phyloP scores from a whole-genome alignment of 2,888 invertebrate genomes.

The Phorcus lineatus region DNA sequence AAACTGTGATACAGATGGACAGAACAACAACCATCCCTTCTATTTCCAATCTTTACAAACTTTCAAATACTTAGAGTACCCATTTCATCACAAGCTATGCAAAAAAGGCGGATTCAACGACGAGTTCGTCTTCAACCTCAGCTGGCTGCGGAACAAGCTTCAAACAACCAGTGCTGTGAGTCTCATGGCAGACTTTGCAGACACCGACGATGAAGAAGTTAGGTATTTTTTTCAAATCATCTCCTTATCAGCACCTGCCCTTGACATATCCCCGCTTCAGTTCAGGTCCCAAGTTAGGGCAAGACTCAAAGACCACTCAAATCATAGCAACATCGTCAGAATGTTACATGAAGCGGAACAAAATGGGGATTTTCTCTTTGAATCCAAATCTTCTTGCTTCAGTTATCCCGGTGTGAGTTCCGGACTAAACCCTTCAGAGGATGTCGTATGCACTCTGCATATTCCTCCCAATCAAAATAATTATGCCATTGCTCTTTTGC shows the following conservation, averaged over 20 bases:
- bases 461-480: neutral
- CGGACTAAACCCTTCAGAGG: neutral
- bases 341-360: neutral
- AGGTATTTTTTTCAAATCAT: neutral
- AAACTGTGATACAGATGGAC: neutral
- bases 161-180: neutral
- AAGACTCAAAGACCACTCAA: neutral
- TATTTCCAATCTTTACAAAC: neutral
- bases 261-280: neutral
- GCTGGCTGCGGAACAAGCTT: neutral
- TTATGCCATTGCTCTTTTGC: conserved; percentile 85
- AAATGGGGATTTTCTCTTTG: neutral
- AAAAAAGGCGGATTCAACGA: neutral
- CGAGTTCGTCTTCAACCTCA: neutral
- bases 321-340: neutral
- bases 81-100: neutral
- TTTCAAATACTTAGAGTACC: neutral
- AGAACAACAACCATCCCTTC: neutral
- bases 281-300: neutral
- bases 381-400: neutral
- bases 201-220: neutral
- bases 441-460: neutral
- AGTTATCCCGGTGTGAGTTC: neutral
- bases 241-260: neutral
- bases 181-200: neutral